Evolutionary conservation across 2,113 vertebrate genomes (phyloP).

Genomic region (Aspidoscelis tigris): DNA sequence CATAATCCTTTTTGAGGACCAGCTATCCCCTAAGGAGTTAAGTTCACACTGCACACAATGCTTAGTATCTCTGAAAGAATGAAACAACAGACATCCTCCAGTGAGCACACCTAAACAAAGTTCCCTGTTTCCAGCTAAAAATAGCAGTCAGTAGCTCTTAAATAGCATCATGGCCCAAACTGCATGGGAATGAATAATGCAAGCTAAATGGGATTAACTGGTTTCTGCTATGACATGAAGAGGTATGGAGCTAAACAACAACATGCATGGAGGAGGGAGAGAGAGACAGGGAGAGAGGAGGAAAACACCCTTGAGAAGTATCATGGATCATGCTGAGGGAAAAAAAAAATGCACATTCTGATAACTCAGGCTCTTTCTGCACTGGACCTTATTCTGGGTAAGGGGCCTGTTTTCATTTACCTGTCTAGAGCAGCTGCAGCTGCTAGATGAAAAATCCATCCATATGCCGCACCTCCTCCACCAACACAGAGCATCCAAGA

Average conservation of each 20-base stretch:
- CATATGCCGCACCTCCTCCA: no score
- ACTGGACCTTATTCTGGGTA: no score
- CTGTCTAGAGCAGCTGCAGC: no score
- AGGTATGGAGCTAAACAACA: background rate
- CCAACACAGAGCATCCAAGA: no score
- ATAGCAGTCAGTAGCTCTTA: background rate
- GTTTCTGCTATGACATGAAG: background rate
- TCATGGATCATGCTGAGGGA: no score
- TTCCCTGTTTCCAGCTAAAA: constrained; percentile 1
- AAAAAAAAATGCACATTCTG: no score
- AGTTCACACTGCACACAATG: background rate
- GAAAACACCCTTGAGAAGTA: no score
- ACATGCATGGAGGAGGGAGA: background rate
- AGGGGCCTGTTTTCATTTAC: no score
- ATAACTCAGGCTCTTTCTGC: no score
- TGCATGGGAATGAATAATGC: background rate
- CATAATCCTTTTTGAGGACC: constrained; percentile 6
- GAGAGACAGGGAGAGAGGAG: no score
- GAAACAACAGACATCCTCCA: background rate
- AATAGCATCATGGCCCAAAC: background rate
- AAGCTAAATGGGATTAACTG: constrained; percentile 14
- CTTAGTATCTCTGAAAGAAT: constrained; percentile 15
- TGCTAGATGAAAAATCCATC: no score
- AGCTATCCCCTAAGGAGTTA: constrained; percentile 1
- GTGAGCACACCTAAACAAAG: constrained; percentile 8